These are phyloP conservation scores for Tetragnatha versicolor DNA, from an alignment of 1,140 invertebrate species.

Conservation along the genomic window DNA sequence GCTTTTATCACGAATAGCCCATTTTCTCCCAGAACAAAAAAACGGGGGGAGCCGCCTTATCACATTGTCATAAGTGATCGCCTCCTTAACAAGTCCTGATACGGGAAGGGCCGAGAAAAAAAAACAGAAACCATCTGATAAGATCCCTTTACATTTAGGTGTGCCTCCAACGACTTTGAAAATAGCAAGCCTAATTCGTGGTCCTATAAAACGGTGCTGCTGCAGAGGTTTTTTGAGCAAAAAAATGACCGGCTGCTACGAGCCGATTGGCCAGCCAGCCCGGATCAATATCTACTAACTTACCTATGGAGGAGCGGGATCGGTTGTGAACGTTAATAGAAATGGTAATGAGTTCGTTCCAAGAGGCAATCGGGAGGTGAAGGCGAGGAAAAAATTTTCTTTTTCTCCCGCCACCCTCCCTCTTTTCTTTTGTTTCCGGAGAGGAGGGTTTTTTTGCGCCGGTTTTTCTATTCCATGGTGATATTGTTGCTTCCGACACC, in stretches of 20 bases:
- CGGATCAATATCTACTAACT: slow-evolving; percentile 40
- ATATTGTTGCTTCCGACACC: too few relatives aligned
- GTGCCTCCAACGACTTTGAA: slow-evolving; percentile 19
- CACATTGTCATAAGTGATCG: slow-evolving; percentile 41
- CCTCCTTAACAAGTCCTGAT: slow-evolving; percentile 27
- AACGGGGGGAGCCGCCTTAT: not conserved
- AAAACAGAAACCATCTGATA: slow-evolving; percentile 38
- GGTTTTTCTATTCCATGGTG: too few relatives aligned
- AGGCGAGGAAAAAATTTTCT: not conserved
- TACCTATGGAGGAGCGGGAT: slow-evolving; percentile 13
- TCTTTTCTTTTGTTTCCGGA: too few relatives aligned
- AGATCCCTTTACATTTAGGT: not conserved
- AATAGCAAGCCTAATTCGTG: slow-evolving; percentile 32
- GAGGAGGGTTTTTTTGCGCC: not conserved
- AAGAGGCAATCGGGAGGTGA: slow-evolving; percentile 12
- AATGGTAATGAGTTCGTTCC: slow-evolving; percentile 45
- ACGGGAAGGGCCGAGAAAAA: not conserved
- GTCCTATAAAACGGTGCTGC: not conserved
- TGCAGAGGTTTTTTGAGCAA: not conserved
- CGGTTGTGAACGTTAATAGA: slow-evolving; percentile 51
- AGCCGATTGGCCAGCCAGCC: slow-evolving; percentile 8
- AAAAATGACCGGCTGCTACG: not conserved
- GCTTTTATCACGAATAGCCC: slow-evolving; percentile 30
- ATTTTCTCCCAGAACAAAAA: not conserved
- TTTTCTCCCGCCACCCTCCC: not conserved